Evolutionary conservation across 2,113 vertebrate genomes (phyloP).

Genomic region (Nothoprocta pentlandii): DNA sequence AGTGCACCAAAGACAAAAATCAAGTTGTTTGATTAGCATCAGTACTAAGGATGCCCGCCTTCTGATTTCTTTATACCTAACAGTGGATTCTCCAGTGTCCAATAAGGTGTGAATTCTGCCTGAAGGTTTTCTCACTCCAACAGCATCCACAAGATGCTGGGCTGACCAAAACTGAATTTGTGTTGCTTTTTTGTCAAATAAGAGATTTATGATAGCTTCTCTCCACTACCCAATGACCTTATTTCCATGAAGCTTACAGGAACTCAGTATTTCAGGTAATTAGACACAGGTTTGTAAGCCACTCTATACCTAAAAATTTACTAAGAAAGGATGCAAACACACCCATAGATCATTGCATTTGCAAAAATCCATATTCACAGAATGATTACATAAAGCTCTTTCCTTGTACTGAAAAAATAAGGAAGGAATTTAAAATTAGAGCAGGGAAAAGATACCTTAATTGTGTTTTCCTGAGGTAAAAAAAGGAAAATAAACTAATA

Average conservation of each 20-base stretch:
- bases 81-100: not conserved
- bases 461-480: not conserved
- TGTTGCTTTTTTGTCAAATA: not conserved
- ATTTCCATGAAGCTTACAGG: not conserved
- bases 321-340: not conserved
- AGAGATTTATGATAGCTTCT: not conserved
- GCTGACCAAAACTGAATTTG: not conserved
- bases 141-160: not conserved
- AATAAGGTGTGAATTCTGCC: not conserved
- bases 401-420: not conserved
- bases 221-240: not conserved
- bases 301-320: not conserved
- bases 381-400: accelerated
- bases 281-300: not conserved
- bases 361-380: not conserved
- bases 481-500: not conserved
- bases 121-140: not conserved
- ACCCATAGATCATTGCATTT: not conserved
- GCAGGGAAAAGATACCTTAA: not conserved
- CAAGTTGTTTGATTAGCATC: not conserved
- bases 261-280: not conserved
- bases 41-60: not conserved
- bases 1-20: not conserved
- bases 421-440: not conserved
- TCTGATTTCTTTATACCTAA: not conserved